Conservation (phyloP, 2,113 vertebrate genomes). For the Syrmaticus mikado region DNA sequence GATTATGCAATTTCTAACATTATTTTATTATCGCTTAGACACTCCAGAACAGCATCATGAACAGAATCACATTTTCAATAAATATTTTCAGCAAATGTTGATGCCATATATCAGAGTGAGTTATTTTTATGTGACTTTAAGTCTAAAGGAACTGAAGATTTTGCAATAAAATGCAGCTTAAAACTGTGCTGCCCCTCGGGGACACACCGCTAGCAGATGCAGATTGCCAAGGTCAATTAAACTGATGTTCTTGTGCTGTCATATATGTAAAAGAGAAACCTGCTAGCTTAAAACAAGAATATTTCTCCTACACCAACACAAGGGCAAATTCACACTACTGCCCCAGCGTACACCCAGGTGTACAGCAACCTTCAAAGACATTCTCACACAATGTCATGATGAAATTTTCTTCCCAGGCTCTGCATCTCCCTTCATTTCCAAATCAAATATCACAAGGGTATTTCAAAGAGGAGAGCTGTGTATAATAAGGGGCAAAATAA, state of each 20-base stretch:
- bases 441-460: background rate
- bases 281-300: conserved; percentile 65
- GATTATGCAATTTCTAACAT: background rate
- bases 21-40: background rate
- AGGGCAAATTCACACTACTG: background rate
- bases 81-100: conserved; percentile 56
- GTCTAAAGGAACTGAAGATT: conserved; percentile 58
- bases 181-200: conserved; percentile 62
- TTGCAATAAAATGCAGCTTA: conserved; percentile 62
- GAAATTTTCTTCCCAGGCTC: background rate
- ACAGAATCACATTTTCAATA: conserved; percentile 40
- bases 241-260: conserved; percentile 75
- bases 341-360: accelerated
- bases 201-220: conserved; percentile 72
- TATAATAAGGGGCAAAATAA: background rate
- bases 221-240: conserved; percentile 83
- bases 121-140: conserved; percentile 52
- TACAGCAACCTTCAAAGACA: background rate
- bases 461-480: background rate
- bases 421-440: background rate
- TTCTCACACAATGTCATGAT: too few species aligned
- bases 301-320: conserved; percentile 13
- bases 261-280: conserved; percentile 69
- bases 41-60: conserved; percentile 43
- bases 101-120: conserved; percentile 35